Percentiles rank a stretch among this genome's conserved stretches.
Conservation (phyloP, 2,888 invertebrate species). For the Drosophila longiperda region DNA sequence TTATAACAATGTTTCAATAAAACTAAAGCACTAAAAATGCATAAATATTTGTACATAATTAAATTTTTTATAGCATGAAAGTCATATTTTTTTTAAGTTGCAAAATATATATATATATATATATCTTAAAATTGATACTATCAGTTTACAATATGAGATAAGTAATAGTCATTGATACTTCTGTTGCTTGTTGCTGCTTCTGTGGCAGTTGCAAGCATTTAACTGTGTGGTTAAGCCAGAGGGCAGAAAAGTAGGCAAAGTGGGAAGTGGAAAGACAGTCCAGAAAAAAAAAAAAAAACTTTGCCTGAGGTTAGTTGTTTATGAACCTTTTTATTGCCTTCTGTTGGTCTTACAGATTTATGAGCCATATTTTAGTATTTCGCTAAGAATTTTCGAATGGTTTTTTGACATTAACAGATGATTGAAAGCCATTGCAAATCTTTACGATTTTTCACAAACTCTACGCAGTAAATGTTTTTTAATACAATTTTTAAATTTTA, state of each 20-base stretch:
- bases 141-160: constrained; percentile 5
- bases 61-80: not conserved
- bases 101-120: not conserved
- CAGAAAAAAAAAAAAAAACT: constrained; percentile 42
- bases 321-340: constrained; percentile 73
- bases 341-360: constrained; percentile 69
- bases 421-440: not conserved
- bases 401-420: constrained; percentile 21
- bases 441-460: not conserved
- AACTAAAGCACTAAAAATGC: not conserved
- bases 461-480: not conserved
- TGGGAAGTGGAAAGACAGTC: constrained; percentile 9
- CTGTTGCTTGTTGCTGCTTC: constrained; percentile 14
- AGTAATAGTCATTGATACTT: not conserved
- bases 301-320: constrained; percentile 76
- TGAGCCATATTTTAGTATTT: constrained; percentile 59
- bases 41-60: not conserved
- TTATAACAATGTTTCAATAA: too few relatives aligned
- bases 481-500: not conserved
- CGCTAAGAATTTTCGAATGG: constrained; percentile 44
- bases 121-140: not conserved
- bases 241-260: constrained; percentile 6
- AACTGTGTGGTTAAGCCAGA: constrained; percentile 33
- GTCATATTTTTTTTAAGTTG: not conserved
- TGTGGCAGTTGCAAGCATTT: constrained; percentile 56